Base-by-base conservation (phyloP, 30 jellyfish, hydroid and myxozoan species). In the Hydractinia symbiolongicarpus region DNA sequence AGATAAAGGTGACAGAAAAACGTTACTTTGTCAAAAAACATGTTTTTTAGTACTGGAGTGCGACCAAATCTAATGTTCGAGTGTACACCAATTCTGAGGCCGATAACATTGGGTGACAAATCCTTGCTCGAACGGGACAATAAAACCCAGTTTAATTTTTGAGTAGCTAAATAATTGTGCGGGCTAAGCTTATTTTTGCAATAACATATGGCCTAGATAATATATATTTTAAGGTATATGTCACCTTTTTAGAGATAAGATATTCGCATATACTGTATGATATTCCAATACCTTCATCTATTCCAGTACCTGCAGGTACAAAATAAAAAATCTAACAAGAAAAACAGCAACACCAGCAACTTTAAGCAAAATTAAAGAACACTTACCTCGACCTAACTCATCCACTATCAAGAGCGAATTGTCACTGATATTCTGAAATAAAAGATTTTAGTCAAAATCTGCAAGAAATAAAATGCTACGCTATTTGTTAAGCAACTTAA, bases 321-420 rank as follows among this genome's bases (percentile, higher is more conserved):
- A 17, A 57, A 20, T 50, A 76, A 7, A 0, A 69, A 69, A 69
- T n/a, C n/a, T n/a, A n/a, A 13, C 17, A 16, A 16, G 2, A 13
- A 15, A 1, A 10, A 67, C 44, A 16, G 1, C 8, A 76, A 10
- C 55, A 30, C 4, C 79, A 50, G 5, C 40, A 52, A 77, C 21
- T 77, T 15, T 52, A 0, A 13, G n/a, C 19, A 16, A 13, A 13
- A 11, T 58, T 0, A 79, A 54, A 57, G 20, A 54, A 72, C 9
- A 53, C 53, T 6, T 68, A 89, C 97, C 97, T 79, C 97, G 54
- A 61, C 97, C 97, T 10, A 90, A 81, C 56, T 90, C 97, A 72
- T 90, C 97, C 20, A 90, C 67, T 17, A 90, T 90, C 1, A 90
- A 67, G 81, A 90, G 69, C 30, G 97, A 90, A 8, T 78, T 57